These are phyloP conservation scores for Melieria omissa DNA, from an alignment of 2,888 invertebrate genomes.

Conservation along the genomic window DNA sequence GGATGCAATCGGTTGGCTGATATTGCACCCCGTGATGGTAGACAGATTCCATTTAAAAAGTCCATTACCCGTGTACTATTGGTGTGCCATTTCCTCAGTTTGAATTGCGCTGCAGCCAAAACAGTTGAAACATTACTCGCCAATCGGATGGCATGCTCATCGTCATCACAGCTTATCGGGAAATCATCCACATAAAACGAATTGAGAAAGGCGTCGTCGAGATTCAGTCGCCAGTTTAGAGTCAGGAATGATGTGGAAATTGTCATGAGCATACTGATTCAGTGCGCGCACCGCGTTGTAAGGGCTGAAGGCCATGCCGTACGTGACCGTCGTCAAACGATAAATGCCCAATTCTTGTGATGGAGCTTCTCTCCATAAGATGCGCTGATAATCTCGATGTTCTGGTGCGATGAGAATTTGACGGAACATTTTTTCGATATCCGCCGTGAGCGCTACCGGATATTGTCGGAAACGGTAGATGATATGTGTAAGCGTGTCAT, in stretches of 20 bases:
- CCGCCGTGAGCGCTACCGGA: constrained; percentile 19
- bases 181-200: constrained; percentile 16
- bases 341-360: neutral
- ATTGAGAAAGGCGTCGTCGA: neutral
- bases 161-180: neutral
- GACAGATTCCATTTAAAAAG: too few species aligned
- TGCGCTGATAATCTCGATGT: neutral
- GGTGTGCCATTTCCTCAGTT: too few species aligned
- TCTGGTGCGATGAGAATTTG: neutral
- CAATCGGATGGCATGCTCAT: neutral
- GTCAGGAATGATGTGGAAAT: neutral
- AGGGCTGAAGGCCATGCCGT: constrained; percentile 32
- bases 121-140: neutral
- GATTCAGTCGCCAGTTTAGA: neutral
- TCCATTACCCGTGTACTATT: too few species aligned
- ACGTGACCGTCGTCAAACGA: constrained; percentile 27
- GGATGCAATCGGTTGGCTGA: too few species aligned
- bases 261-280: constrained; percentile 29
- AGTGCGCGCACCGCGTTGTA: constrained; percentile 31
- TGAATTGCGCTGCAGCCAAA: too few species aligned
- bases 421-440: constrained; percentile 29
- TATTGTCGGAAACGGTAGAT: constrained; percentile 35
- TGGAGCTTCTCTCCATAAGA: constrained; percentile 23
- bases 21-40: too few species aligned
- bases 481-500: constrained; percentile 22